Evolutionary conservation across 2,797 vertebrate species (phyloP).

Genomic region (Diplodus puntazzo): DNA sequence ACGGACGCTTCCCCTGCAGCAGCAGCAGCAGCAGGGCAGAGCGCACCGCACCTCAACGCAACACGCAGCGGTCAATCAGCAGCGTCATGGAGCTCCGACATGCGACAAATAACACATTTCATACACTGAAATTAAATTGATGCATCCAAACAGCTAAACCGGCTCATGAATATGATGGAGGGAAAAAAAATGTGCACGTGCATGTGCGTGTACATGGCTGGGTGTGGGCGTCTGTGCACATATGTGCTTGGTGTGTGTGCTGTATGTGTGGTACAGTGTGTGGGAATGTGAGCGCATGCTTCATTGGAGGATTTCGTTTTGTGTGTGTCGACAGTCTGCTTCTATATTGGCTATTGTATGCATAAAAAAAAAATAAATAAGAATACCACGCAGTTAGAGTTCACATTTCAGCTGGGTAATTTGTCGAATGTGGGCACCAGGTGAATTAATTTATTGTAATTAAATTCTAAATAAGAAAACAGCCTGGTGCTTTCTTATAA

Average conservation of each 20-base stretch:
- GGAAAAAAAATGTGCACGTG: neutral
- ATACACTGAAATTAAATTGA: neutral
- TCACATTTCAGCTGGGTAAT: neutral
- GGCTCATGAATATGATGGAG: neutral
- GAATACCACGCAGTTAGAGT: neutral
- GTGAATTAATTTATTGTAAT: neutral
- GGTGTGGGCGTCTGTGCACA: neutral
- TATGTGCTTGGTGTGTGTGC: too few species aligned
- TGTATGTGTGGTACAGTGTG: neutral
- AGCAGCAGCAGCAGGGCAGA: conserved; percentile 39
- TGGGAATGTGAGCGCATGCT: neutral
- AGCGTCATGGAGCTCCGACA: neutral
- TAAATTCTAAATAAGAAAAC: neutral
- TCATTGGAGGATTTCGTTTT: too few species aligned
- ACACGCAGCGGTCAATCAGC: conserved; percentile 19
- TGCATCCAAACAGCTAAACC: neutral
- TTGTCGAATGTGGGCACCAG: neutral
- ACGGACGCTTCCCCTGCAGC: conserved; percentile 58
- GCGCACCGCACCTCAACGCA: conserved; percentile 26
- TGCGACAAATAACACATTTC: neutral
- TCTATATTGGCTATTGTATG: neutral
- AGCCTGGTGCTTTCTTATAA: neutral
- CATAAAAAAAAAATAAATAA: too few species aligned
- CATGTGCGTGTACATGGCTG: neutral
- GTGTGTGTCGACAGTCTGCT: neutral